Conservation (phyloP, 2,797 vertebrate species). For the Poeciliopsis infans region DNA sequence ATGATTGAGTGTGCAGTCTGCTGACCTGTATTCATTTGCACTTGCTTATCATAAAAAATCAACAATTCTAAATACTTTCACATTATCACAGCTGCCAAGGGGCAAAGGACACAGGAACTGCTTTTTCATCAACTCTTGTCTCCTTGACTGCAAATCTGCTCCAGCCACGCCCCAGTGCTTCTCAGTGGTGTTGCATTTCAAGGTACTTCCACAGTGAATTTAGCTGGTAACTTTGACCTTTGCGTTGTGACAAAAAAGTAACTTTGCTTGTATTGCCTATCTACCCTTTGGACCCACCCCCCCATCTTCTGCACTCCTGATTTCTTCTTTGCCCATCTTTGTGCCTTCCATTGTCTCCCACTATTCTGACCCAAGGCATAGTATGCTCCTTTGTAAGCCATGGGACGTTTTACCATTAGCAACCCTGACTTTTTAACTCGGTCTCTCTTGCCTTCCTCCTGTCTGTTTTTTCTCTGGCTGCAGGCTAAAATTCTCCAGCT, state of each 20-base stretch:
- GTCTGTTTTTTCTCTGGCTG: conserved; percentile 33
- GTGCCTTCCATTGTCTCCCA: conserved; percentile 22
- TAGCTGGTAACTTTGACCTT: neutral
- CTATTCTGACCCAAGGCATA: conserved; percentile 47
- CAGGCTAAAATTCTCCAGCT: conserved; percentile 64
- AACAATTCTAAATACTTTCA: neutral
- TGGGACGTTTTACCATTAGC: conserved; percentile 38
- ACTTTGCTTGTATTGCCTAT: neutral
- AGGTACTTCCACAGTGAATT: neutral
- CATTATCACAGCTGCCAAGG: neutral
- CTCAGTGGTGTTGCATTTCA: neutral
- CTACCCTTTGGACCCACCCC: neutral
- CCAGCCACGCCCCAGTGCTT: neutral
- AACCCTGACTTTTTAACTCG: conserved; percentile 30
- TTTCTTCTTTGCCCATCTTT: conserved; percentile 9
- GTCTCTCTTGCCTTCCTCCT: conserved; percentile 22
- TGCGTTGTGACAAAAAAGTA: neutral
- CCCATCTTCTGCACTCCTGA: neutral
- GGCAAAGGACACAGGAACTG: neutral
- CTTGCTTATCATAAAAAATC: neutral
- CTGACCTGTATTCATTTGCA: conserved; percentile 1
- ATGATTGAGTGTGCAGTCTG: neutral
- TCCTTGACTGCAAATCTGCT: neutral
- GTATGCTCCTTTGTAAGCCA: conserved; percentile 44
- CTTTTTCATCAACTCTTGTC: neutral